Percentiles rank a stretch among this genome's conserved stretches.
Evolutionary conservation across 1,140 invertebrate genomes (phyloP).

Genomic region (Dufourea novaeangliae): DNA sequence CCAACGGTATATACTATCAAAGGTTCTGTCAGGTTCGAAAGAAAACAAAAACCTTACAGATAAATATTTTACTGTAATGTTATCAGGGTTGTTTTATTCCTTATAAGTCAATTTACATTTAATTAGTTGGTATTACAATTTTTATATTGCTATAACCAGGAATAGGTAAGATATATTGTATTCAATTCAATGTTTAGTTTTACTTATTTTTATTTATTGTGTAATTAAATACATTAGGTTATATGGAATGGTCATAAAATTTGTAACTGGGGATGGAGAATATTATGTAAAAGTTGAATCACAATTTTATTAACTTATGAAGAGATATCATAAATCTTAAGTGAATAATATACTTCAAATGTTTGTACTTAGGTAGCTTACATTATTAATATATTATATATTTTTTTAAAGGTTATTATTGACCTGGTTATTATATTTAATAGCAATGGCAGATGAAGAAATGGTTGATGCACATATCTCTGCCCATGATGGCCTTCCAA

Average conservation of each 20-base stretch:
- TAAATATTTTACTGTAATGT: too few species aligned
- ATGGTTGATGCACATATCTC: background rate
- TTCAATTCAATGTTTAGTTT: too few species aligned
- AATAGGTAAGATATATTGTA: too few species aligned
- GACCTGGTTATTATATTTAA: background rate
- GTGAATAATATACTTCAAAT: too few species aligned
- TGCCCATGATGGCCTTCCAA: background rate
- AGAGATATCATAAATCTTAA: too few species aligned
- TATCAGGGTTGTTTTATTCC: too few species aligned
- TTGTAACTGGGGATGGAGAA: too few species aligned
- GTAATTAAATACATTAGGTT: background rate
- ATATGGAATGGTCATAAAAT: background rate
- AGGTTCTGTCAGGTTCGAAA: too few species aligned
- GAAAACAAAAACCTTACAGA: too few species aligned
- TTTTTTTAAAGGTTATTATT: background rate
- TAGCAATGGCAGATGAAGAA: background rate
- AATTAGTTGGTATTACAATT: background rate
- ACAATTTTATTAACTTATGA: background rate
- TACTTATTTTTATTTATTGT: background rate
- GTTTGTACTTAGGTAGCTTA: background rate
- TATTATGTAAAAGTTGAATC: too few species aligned
- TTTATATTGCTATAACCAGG: background rate
- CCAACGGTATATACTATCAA: too few species aligned
- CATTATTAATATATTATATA: background rate
- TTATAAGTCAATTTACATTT: background rate